These are phyloP conservation scores for Sylvietta virens DNA, from an alignment of 2,113 vertebrate species.

Conservation along the genomic window DNA sequence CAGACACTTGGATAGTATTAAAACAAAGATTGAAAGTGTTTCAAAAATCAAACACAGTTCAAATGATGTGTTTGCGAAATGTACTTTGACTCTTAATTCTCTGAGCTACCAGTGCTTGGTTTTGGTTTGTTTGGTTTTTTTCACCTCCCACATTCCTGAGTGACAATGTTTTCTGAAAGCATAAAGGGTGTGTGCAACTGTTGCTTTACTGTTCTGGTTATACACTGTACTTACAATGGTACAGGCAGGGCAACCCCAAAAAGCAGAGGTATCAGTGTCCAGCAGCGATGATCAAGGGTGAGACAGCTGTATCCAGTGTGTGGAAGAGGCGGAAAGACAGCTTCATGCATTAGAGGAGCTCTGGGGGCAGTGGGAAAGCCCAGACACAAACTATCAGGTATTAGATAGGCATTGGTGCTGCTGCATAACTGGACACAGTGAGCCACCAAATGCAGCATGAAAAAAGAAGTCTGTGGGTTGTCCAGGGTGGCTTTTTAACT, in stretches of 20 bases:
- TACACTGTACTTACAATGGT: neutral
- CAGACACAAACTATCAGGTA: neutral
- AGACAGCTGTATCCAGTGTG: neutral
- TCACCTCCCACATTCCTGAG: neutral
- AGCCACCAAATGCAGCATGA: neutral
- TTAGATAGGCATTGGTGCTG: neutral
- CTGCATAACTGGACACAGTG: neutral
- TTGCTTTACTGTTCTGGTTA: neutral
- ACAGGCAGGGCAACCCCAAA: neutral
- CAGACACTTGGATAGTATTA: neutral
- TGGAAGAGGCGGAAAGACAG: neutral
- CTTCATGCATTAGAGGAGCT: neutral
- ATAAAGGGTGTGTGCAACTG: neutral
- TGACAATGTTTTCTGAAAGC: neutral
- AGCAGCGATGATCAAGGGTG: neutral
- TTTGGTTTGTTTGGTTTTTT: neutral
- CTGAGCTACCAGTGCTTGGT: neutral
- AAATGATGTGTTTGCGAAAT: neutral
- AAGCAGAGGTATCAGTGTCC: neutral
- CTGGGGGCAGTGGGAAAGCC: neutral
- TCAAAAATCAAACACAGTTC: neutral
- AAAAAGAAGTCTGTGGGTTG: neutral
- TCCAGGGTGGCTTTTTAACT: neutral
- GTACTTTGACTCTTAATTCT: neutral
- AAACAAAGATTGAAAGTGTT: neutral